Base-by-base conservation (phyloP, 2,113 vertebrate genomes). In the Bungarus multicinctus region DNA sequence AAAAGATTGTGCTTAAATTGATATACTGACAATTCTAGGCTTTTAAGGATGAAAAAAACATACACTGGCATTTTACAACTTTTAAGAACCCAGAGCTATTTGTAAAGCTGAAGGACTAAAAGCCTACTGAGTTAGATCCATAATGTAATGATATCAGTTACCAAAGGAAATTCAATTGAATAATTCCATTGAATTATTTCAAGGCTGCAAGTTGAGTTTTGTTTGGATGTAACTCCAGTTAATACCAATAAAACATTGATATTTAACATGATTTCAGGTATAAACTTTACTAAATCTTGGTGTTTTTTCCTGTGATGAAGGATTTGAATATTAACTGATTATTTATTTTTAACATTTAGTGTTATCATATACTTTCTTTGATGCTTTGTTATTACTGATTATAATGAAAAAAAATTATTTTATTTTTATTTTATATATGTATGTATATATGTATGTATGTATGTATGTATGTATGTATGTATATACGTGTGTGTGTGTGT, bases 1-100 rank as follows among this genome's bases (percentile, higher is more conserved):
- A 55, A 60, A 95, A 94, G n/a, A 93, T 93, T 74, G 27, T 58
- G 25, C 25, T 74, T 64, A 54, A 57, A 74, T 58, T 69, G n/a
- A 69, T 87, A 89, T 69, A 25, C 22, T 47, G 30, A 69, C n/a
- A 57, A 87, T 69, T 87, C 27, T 22, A 57, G 14, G 39, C 50
- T 0, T 9, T 16, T 7, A 50, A 3, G 50, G 23, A 20, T 74
- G 60, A 6, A 85, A 8, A 81, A 81, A 20, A 96, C 85, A 87
- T 57, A 86, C 11, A 25, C 8, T 60, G 27, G 55, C 39, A 22
- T 4, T 2, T 93, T 89, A 85, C 25, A 87, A 50, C 85, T 81
- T 81, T 81, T 81, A 81, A 81, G 74, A 43, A 8, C 34, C 34
- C 7, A 9, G 39, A 3, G 74, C 34, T 81, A 81, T 81, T 81